Base-by-base conservation (phyloP, 1,140 invertebrate genomes). In the Meloidogyne exigua region DNA sequence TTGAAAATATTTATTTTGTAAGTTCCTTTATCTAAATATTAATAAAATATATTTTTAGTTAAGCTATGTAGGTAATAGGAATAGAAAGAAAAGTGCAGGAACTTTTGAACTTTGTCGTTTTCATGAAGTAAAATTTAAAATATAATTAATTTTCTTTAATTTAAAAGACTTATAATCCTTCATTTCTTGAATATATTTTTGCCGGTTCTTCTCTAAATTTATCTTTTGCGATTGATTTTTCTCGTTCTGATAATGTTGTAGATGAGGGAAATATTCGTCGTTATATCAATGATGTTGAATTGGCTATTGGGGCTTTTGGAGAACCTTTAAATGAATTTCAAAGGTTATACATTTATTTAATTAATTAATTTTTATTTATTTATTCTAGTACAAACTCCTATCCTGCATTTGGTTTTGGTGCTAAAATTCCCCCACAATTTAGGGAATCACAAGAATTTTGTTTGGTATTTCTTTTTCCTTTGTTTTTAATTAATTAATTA, bases 371-470 rank as follows among this genome's bases (percentile, higher is more conserved):
- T 78, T 12, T 64, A 26, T 5, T 49, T 76, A 42, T 39, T n/a
- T 78, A 11, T 81, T 80, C 64, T 66, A 82, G 80, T 28, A n/a
- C 80, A 23, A 83, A 76, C 64, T 77, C 78, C 0, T 85, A 79
- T 73, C 75, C 82, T 36, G 82, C 84, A 21, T 87, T 87, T 66
- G 83, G 83, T 23, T 84, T 84, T 25, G 83, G 83, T 10, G 83
- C 83, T 15, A 84, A 87, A 69, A 79, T 84, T 64, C 83, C 83
- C 1, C 83, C 83, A 23, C 79, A 77, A 26, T 86, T 77, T 57
- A 65, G 83, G n/a, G 83, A 84, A 67, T 84, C 81, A 13, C 85
- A 84, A 64, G 82, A 84, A 67, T 84, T 84, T 68, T 84, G 83
- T 66, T 77, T 83, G 79, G 84, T 84, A 21, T 66, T 57, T 12